Conservation (phyloP, 2,797 vertebrate genomes). For the Cynopterus sphinx region DNA sequence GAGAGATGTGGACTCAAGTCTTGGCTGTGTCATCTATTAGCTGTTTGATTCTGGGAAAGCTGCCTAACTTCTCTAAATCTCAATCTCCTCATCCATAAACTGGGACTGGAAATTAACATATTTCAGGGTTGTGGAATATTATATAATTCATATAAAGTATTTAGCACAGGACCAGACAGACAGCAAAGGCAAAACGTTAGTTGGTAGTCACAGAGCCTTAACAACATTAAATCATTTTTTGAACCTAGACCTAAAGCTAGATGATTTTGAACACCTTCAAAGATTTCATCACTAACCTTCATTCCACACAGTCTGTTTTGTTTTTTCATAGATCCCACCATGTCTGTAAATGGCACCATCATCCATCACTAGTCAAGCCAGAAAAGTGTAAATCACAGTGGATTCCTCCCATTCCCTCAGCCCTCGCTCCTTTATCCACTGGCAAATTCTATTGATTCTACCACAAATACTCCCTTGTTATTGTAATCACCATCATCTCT, state of each 20-base stretch:
- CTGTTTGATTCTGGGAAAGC: neutral
- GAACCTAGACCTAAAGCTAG: neutral
- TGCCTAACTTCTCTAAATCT: neutral
- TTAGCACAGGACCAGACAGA: neutral
- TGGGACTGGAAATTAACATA: neutral
- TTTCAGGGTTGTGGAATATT: neutral
- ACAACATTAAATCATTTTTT: neutral
- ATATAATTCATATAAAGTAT: neutral
- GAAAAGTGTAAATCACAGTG: neutral
- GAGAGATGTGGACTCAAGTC: neutral
- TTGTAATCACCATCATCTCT: neutral
- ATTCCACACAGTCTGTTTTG: neutral
- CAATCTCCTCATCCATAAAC: neutral
- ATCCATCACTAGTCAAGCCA: neutral
- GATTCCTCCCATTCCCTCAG: neutral
- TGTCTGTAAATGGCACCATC: neutral
- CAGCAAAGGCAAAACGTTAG: neutral
- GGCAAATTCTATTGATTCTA: neutral
- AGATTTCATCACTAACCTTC: neutral
- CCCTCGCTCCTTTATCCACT: neutral
- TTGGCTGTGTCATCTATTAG: neutral
- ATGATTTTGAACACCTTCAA: neutral
- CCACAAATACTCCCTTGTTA: neutral
- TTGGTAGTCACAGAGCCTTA: neutral
- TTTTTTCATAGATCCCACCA: neutral